Conservation (phyloP, 1,140 invertebrate species). For the Sminthurinus signatus region DNA sequence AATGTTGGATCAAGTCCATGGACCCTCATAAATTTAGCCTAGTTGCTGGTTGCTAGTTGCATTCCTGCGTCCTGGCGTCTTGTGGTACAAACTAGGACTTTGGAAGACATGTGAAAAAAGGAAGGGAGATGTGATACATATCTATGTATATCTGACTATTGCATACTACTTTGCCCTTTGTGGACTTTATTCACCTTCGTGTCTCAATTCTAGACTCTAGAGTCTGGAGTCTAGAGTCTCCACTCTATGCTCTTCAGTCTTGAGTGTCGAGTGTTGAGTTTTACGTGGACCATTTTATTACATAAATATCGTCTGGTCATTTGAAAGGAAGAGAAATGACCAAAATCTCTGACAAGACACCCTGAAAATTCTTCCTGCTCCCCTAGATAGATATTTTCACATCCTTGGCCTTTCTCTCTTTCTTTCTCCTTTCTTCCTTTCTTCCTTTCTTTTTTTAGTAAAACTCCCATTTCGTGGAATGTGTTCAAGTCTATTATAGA, state of each 20-base stretch:
- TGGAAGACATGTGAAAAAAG: too few relatives aligned
- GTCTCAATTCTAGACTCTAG: too few relatives aligned
- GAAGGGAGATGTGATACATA: too few relatives aligned
- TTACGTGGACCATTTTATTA: conserved; percentile 5
- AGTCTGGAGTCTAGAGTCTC: too few relatives aligned
- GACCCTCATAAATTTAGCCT: conserved; percentile 13
- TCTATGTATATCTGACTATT: too few relatives aligned
- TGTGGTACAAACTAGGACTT: too few relatives aligned
- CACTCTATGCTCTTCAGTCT: too few relatives aligned
- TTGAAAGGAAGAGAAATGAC: background rate
- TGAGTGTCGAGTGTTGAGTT: too few relatives aligned
- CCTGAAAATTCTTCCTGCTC: conserved; percentile 4
- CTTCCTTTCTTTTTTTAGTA: background rate
- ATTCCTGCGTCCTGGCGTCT: too few relatives aligned
- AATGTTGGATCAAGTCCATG: conserved; percentile 10
- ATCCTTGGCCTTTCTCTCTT: background rate
- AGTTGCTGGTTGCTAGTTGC: background rate
- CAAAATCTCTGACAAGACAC: conserved; percentile 10
- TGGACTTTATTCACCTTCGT: too few relatives aligned
- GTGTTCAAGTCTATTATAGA: conserved; percentile 11
- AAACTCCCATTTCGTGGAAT: conserved; percentile 9
- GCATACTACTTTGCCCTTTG: too few relatives aligned
- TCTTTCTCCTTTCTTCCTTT: background rate
- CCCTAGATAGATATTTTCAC: background rate
- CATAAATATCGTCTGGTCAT: conserved; percentile 8